Conservation (phyloP, 2,113 vertebrate genomes). For the Boulengeromyrus knoepffleri region DNA sequence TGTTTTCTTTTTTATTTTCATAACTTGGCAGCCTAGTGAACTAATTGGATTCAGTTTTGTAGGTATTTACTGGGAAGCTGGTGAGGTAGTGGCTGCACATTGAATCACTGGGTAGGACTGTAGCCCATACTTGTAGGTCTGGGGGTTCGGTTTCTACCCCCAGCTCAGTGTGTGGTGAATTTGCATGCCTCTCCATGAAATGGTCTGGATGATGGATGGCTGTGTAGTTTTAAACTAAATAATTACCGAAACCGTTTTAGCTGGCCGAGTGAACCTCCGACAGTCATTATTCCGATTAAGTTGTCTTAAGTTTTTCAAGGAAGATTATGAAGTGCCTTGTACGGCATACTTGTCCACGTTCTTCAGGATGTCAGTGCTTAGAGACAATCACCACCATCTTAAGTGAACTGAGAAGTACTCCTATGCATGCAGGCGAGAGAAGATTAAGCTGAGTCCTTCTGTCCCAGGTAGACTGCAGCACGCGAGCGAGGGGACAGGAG, state of each 20-base stretch:
- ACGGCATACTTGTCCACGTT: neutral
- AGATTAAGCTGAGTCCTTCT: neutral
- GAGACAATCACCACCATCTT: neutral
- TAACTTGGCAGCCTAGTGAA: neutral
- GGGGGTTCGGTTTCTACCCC: neutral
- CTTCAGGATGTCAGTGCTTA: neutral
- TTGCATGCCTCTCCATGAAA: neutral
- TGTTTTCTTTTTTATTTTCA: neutral
- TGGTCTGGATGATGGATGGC: neutral
- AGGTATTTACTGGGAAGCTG: neutral
- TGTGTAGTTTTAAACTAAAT: neutral
- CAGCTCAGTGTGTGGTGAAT: neutral
- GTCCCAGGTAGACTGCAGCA: neutral
- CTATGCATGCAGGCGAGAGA: neutral
- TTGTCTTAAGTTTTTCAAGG: neutral
- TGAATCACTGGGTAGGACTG: neutral
- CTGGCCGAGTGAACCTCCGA: neutral
- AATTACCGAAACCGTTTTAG: neutral
- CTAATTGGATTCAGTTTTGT: neutral
- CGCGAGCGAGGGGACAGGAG: neutral
- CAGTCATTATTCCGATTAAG: neutral
- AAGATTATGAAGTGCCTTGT: neutral
- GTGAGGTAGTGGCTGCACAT: neutral
- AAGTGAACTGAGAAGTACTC: neutral
- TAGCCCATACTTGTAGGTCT: neutral